Base-by-base conservation (phyloP, 2,113 vertebrate species). In the Pituophis catenifer region DNA sequence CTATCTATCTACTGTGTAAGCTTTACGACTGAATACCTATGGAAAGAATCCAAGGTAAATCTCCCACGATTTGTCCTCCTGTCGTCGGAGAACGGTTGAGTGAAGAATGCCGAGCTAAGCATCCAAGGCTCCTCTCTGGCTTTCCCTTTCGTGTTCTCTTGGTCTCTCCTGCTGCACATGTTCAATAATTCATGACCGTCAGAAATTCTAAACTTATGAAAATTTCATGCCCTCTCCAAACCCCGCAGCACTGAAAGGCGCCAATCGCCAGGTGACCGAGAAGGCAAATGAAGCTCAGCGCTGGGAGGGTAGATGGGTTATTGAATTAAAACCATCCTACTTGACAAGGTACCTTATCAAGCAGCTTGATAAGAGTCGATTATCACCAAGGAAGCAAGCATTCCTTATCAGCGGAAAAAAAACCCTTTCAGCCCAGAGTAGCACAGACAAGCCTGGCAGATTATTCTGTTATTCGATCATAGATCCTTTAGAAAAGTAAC, bases 161-260 rank as follows among this genome's bases (percentile, higher is more conserved):
- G 33, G 91, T 93, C 81, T 89, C 75, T 89, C 44, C 29, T 15
- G 2, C 17, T 89, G 55, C 12, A 29, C 85, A 91, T 0, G 19
- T 86, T 91, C 93, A 93, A 92, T 93, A 95, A 87, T 91, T 19
- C 26, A 62, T 44, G 94, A 19, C 75, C 94, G 81, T 87, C 95
- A 87, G 90, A 93, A 24, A 95, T 57, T 38, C 10, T 50, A 29
- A 90, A 92, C 26, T 89, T 94, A 81, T 91, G 52, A 33, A 65
- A 95, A 92, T 38, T 59, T 95, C 8, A 57, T 88, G 59, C 38
- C 59, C 26, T 44, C 92, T 29, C 92, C 58, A 81, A 95, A 90
- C 88, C 12, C 15, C 81, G 55, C 58, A 33, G 55, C 13, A 53
- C 75, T 91, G 92, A 62, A 91, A 29, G 89, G n/a, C 58, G 8